Percentiles rank a stretch among this genome's conserved stretches.
Evolutionary conservation across 2,113 vertebrate species (phyloP).

Genomic region (Microcebus griseorufus): DNA sequence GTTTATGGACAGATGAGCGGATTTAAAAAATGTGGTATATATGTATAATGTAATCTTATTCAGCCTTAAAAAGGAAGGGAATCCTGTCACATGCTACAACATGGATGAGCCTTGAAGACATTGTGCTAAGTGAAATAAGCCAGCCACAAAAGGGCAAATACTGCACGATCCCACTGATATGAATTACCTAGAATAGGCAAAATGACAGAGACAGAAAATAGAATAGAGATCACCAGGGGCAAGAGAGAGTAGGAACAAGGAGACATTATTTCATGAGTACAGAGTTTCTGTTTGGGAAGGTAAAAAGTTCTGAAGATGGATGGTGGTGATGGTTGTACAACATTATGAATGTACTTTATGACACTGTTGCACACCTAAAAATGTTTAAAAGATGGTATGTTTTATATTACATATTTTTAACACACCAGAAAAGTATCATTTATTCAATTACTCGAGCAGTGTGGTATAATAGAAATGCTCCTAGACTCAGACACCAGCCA

Average conservation of each 20-base stretch:
- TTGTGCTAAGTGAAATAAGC: background rate
- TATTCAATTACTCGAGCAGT: background rate
- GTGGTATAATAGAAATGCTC: background rate
- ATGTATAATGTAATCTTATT: background rate
- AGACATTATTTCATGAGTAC: background rate
- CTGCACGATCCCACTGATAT: background rate
- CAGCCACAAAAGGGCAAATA: background rate
- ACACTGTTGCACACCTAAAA: background rate
- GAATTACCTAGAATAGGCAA: background rate
- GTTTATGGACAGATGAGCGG: background rate
- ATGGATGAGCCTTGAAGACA: background rate
- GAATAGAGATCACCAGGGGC: background rate
- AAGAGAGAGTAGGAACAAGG: background rate
- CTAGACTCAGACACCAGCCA: background rate
- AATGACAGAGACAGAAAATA: background rate
- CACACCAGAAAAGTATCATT: background rate
- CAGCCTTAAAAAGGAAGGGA: background rate
- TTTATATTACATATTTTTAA: background rate
- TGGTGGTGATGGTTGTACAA: background rate
- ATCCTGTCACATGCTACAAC: background rate
- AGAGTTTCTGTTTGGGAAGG: background rate
- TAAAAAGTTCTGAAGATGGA: background rate
- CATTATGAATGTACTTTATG: background rate
- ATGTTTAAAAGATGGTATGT: background rate
- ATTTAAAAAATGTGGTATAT: background rate